Evolutionary conservation across 2,797 vertebrate species (phyloP).

Genomic region (Tangara arthus): DNA sequence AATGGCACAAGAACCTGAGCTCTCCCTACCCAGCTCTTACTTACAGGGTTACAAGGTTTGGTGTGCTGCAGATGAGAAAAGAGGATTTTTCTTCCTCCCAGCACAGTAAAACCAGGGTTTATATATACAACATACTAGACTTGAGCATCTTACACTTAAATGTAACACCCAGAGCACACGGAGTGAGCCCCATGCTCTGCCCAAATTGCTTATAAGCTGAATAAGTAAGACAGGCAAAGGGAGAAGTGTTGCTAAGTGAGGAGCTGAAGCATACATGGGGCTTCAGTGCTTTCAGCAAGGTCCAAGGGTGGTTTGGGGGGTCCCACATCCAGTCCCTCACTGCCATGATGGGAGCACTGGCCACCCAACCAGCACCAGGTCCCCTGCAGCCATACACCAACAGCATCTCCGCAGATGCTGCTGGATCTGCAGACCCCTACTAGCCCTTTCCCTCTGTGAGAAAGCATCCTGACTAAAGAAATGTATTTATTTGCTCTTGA

Average conservation of each 20-base stretch:
- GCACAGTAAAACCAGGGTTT: background rate
- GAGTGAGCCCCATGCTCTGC: background rate
- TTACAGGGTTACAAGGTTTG: background rate
- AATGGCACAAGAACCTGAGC: background rate
- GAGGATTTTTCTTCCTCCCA: background rate
- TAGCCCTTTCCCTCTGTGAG: background rate
- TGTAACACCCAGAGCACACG: background rate
- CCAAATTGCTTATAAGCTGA: background rate
- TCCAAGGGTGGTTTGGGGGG: background rate
- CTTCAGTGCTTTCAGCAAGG: background rate
- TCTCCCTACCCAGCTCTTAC: background rate
- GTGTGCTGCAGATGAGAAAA: background rate
- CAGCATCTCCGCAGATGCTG: background rate
- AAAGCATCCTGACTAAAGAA: background rate
- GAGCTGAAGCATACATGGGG: background rate
- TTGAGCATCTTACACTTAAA: background rate
- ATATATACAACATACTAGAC: background rate
- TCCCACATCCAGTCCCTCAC: background rate
- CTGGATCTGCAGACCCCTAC: background rate
- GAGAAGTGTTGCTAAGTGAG: background rate
- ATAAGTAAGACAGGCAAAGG: background rate
- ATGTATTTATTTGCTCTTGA: background rate
- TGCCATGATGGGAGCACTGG: background rate
- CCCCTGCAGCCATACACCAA: accelerated
- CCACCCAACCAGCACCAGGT: background rate